Percentiles rank a stretch among this genome's conserved stretches.
phyloP scores from a whole-genome alignment of 1,140 invertebrate species.

The Frieseomelitta varia region DNA sequence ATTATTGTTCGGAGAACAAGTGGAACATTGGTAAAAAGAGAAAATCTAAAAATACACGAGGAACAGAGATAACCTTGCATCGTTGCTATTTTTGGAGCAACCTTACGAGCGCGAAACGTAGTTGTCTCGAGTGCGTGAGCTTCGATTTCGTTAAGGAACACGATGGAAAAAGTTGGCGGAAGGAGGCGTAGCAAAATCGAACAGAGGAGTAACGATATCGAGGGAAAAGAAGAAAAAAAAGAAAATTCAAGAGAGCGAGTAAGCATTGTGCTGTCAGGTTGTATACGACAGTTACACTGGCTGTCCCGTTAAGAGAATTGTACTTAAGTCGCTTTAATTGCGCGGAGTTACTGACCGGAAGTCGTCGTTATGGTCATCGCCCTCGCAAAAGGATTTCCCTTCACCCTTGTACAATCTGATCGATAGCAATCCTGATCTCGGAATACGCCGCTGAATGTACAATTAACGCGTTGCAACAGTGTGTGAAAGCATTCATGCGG shows the following conservation, averaged over 20 bases:
- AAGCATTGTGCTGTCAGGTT: conserved; percentile 64
- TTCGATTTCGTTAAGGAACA: neutral
- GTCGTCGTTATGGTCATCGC: conserved; percentile 67
- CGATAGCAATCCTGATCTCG: conserved; percentile 23
- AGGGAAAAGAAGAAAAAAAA: conserved; percentile 49
- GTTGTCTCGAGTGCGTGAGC: neutral
- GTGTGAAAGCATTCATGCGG: neutral
- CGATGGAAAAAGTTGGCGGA: neutral
- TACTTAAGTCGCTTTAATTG: conserved; percentile 69
- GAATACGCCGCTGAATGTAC: neutral
- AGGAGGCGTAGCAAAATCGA: neutral
- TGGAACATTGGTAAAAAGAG: neutral
- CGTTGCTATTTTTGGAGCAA: conserved; percentile 31
- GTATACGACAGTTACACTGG: conserved; percentile 63
- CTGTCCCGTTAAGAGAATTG: conserved; percentile 64
- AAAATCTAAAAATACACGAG: conserved; percentile 7
- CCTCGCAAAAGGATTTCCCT: conserved; percentile 17
- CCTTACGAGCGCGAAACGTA: neutral
- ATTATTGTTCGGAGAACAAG: conserved; percentile 20
- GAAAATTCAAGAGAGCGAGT: conserved; percentile 17
- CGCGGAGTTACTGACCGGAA: conserved; percentile 69
- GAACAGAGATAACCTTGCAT: neutral
- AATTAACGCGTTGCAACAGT: neutral
- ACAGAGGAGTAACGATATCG: conserved; percentile 28
- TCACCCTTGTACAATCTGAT: conserved; percentile 18